phyloP scores from a whole-genome alignment of 2,113 vertebrate species.

The Ammodramus savannarum region DNA sequence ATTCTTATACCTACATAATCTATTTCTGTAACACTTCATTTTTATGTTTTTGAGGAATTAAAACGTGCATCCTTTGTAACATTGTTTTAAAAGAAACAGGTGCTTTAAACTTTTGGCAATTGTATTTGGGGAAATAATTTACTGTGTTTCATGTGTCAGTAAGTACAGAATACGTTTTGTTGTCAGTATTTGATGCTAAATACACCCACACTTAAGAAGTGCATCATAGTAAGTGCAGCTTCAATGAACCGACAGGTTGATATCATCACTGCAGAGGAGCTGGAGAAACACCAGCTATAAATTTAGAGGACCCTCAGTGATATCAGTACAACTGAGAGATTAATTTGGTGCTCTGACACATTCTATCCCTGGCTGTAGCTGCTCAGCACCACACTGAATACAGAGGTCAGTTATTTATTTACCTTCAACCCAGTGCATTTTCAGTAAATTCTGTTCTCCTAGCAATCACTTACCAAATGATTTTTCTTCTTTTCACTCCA shows the following conservation, averaged over 20 bases:
- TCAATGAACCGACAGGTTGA: not conserved
- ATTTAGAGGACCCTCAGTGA: not conserved
- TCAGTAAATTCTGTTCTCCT: not conserved
- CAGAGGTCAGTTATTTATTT: not conserved
- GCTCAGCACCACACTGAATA: not conserved
- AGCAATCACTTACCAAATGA: not conserved
- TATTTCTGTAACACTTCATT: not conserved
- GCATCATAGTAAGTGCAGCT: not conserved
- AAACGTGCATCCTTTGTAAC: not conserved
- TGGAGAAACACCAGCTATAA: not conserved
- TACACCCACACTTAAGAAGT: not conserved
- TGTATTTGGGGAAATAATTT: not conserved
- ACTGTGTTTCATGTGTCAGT: not conserved
- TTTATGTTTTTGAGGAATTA: not conserved
- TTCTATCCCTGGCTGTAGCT: not conserved
- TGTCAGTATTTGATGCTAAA: not conserved
- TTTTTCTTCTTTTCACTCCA: not conserved
- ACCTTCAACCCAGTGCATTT: not conserved
- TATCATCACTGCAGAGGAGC: not conserved
- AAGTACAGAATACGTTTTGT: not conserved
- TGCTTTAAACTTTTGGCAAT: not conserved
- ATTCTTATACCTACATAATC: not conserved
- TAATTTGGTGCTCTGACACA: not conserved
- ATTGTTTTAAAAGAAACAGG: slow-evolving; percentile 15
- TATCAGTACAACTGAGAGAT: not conserved